These are phyloP conservation scores for Melanotaenia boesemani DNA, from an alignment of 2,797 vertebrate species.

Conservation along the genomic window DNA sequence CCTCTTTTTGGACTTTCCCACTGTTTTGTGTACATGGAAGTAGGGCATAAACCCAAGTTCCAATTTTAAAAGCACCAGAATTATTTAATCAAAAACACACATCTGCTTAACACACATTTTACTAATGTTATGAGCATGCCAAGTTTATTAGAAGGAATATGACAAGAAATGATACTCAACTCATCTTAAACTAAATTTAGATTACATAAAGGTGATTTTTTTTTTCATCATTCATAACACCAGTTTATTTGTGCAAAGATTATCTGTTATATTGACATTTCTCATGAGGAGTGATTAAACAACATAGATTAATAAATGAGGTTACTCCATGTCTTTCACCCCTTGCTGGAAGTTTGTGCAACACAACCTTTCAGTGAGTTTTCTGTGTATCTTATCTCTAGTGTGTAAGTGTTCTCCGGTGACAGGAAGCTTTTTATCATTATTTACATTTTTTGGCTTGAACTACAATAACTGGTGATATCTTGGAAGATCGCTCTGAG, in stretches of 20 bases:
- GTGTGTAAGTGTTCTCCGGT: conserved; percentile 30
- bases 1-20: neutral
- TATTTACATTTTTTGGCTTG: conserved; percentile 67
- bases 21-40: neutral
- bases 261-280: conserved; percentile 29
- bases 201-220: neutral
- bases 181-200: neutral
- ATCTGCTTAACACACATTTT: neutral
- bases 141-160: neutral
- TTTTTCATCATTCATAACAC: conserved; percentile 7
- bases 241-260: conserved; percentile 9
- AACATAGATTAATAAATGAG: conserved; percentile 40
- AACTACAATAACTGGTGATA: conserved; percentile 30
- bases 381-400: conserved; percentile 51
- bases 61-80: neutral
- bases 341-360: conserved; percentile 1
- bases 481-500: neutral
- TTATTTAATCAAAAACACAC: neutral
- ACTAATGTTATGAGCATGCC: neutral
- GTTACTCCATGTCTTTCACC: conserved; percentile 48
- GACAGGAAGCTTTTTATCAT: conserved; percentile 40
- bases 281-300: conserved; percentile 41
- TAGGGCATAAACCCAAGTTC: neutral
- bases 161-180: neutral
- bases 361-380: neutral